Conservation (phyloP, 2,888 invertebrate species). For the Lacanobia oleracea region DNA sequence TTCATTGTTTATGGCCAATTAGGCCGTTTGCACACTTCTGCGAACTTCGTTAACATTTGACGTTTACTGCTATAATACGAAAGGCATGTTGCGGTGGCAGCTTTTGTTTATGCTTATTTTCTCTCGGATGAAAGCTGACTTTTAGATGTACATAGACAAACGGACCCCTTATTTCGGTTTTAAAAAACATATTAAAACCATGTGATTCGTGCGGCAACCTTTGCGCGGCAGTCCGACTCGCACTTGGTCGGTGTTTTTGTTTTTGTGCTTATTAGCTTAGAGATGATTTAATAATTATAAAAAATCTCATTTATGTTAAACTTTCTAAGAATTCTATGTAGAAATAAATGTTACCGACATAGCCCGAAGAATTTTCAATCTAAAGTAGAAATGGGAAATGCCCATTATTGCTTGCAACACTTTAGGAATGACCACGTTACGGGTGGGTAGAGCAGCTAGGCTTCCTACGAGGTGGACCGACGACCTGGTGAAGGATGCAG, state of each 20-base stretch:
- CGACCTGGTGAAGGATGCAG: neutral
- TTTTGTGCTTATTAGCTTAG: neutral
- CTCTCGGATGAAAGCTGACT: neutral
- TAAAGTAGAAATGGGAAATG: no score
- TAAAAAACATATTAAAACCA: no score
- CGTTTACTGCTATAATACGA: constrained; percentile 62
- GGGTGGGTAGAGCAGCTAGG: neutral
- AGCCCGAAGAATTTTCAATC: no score
- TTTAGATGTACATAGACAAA: neutral
- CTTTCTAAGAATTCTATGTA: no score
- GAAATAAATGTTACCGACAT: no score
- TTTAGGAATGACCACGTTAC: no score
- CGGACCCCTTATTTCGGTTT: no score
- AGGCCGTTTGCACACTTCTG: constrained; percentile 75
- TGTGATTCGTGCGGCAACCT: no score
- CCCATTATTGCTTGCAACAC: no score
- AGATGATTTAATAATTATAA: no score
- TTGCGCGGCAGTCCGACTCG: no score
- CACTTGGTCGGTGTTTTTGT: neutral
- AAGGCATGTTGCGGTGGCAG: constrained; percentile 7
- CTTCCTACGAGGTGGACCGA: neutral
- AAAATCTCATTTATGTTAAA: no score
- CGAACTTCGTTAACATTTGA: constrained; percentile 72
- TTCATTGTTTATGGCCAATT: constrained; percentile 79
- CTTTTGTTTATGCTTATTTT: constrained; percentile 28